These are phyloP conservation scores for Oncopeltus fasciatus DNA, from an alignment of 1,140 invertebrate genomes.

Conservation along the genomic window DNA sequence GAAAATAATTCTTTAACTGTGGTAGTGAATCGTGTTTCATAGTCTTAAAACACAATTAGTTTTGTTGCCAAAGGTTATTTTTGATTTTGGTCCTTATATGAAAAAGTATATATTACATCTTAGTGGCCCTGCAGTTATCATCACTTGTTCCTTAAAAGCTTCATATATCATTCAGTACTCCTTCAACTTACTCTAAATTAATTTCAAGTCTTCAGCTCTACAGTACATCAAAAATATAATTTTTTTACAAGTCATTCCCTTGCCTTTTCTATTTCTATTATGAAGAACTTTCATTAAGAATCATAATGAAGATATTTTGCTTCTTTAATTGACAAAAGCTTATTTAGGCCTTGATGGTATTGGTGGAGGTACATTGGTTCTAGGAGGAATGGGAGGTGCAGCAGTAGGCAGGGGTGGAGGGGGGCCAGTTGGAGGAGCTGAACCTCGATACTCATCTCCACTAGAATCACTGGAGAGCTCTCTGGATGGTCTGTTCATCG, in stretches of 20 bases:
- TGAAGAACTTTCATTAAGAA: too few species aligned
- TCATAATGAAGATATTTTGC: constrained; percentile 4
- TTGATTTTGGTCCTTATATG: too few species aligned
- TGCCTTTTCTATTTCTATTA: neutral
- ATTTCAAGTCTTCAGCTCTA: neutral
- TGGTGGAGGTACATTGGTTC: constrained; percentile 15
- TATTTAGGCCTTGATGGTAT: constrained; percentile 15
- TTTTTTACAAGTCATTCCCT: neutral
- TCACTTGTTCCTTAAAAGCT: too few species aligned
- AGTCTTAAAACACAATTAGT: too few species aligned
- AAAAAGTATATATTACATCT: too few species aligned
- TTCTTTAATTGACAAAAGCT: neutral
- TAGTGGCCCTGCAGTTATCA: too few species aligned
- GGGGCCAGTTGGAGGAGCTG: constrained; percentile 1
- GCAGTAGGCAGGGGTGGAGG: constrained; percentile 7
- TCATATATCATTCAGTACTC: too few species aligned
- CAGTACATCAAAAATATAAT: neutral
- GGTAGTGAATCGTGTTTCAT: too few species aligned
- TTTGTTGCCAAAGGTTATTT: too few species aligned
- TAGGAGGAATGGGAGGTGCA: constrained; percentile 12
- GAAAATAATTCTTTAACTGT: too few species aligned
- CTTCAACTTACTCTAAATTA: neutral
- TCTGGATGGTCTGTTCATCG: neutral
- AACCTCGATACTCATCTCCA: constrained; percentile 7
- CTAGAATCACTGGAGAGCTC: neutral